Percentiles rank a stretch among this genome's conserved stretches.
Evolutionary conservation across 2,113 vertebrate genomes (phyloP).

Genomic region (Semicossyphus pulcher): DNA sequence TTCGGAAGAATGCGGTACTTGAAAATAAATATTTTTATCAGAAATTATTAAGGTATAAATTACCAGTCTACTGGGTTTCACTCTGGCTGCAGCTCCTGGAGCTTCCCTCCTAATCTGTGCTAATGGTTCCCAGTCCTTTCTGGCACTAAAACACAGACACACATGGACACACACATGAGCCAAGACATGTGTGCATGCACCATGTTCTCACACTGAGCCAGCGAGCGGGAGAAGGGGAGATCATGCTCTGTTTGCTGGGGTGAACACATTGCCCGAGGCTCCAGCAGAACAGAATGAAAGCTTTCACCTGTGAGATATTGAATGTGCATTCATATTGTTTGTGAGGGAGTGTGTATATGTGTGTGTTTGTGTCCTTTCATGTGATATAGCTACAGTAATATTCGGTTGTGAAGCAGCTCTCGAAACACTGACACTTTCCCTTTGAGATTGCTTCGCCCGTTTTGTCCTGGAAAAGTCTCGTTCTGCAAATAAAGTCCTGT

Average conservation of each 20-base stretch:
- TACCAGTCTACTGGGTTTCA: background rate
- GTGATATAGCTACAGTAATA: slow-evolving; percentile 62
- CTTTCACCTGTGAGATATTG: slow-evolving; percentile 78
- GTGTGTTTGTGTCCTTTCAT: slow-evolving; percentile 33
- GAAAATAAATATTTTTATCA: no score
- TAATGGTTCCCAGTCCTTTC: slow-evolving; percentile 21
- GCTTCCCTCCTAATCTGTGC: background rate
- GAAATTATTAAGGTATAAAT: background rate
- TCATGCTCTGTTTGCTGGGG: slow-evolving; percentile 76
- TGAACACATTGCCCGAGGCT: slow-evolving; percentile 77
- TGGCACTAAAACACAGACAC: slow-evolving; percentile 38
- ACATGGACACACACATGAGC: background rate
- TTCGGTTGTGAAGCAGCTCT: slow-evolving; percentile 55
- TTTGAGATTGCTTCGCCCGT: slow-evolving; percentile 65
- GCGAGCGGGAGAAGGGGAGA: slow-evolving; percentile 58
- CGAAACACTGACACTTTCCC: slow-evolving; percentile 61
- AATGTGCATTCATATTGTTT: slow-evolving; percentile 71
- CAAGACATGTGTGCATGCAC: background rate
- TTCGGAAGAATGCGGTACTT: no score
- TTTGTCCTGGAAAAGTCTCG: slow-evolving; percentile 64
- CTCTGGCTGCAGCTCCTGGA: no score
- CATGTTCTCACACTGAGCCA: slow-evolving; percentile 10
- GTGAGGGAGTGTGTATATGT: slow-evolving; percentile 30
- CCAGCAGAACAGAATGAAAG: slow-evolving; percentile 73
- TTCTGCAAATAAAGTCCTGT: slow-evolving; percentile 46